These are phyloP conservation scores for Apus apus DNA, from an alignment of 2,113 vertebrate species.

Conservation along the genomic window DNA sequence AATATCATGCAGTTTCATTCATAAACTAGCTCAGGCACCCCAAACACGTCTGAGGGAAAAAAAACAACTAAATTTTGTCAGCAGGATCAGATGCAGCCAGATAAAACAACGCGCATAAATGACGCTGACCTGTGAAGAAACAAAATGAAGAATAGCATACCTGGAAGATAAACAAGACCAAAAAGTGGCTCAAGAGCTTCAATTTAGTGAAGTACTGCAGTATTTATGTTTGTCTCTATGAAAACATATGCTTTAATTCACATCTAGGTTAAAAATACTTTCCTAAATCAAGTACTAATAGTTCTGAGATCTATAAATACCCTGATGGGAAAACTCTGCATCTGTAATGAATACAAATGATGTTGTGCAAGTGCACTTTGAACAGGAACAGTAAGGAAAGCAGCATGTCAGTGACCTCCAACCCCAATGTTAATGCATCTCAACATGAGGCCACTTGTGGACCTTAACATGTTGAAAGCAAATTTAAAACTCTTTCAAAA, in stretches of 20 bases:
- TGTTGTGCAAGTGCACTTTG: not conserved
- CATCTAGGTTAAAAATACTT: not conserved
- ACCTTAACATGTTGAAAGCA: not conserved
- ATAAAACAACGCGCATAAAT: conserved; percentile 29
- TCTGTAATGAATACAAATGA: conserved; percentile 24
- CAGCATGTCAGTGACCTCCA: not conserved
- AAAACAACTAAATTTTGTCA: conserved; percentile 4
- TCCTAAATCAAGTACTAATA: conserved; percentile 30
- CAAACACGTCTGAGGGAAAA: not conserved
- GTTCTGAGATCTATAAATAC: conserved; percentile 40
- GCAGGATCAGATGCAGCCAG: conserved; percentile 31
- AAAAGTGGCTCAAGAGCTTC: not conserved
- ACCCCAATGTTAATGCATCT: not conserved
- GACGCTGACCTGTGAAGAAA: conserved; percentile 1
- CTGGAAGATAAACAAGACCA: conserved; percentile 6
- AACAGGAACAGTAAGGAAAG: not conserved
- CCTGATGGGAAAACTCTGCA: conserved; percentile 2
- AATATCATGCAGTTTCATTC: not conserved
- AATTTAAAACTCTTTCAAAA: not conserved
- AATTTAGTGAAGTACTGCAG: not conserved
- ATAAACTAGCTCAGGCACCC: not conserved
- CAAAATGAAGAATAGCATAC: not conserved
- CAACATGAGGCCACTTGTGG: not conserved
- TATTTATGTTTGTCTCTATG: not conserved
- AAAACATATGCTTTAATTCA: not conserved